Evolutionary conservation across 2,113 vertebrate genomes (phyloP), one percentile per base, ranked within the genome.

Genomic region (Seriola dumerili): DNA sequence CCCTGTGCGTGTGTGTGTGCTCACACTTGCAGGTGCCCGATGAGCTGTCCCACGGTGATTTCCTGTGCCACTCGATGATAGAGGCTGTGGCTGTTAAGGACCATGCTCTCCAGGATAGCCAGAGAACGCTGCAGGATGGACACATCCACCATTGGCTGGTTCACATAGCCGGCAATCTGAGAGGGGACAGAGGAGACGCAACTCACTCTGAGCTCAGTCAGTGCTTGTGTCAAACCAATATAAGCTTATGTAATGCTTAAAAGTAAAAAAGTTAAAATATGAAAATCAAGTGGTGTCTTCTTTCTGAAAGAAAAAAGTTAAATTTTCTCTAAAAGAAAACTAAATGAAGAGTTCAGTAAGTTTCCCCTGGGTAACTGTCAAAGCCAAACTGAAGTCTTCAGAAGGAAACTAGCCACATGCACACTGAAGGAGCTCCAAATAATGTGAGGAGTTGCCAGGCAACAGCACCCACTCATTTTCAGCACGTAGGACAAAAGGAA

Each of bases 21-120:
- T 98, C 96, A 99, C 98, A 99, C 98, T 96, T 99, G 98, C 90
- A 99, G 96, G 95, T 99, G 98, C 70, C 97, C 97, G 96, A 98
- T 98, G 93, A 99, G 98, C 91, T 99, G 98, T 81, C 97, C 97
- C 85, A 99, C 98, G 0, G 97, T 99, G 96, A 98, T 98, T 83
- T 99, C 98, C 83, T 99, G 97, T 0, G 97, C 97, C 77, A 99
- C 96, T 65, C 98, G 97, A 90, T 98, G 97, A 93, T 99, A 99
- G 7, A 99, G 96, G 74, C 95, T 98, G 94, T 99, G 98, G 90
- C 98, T 99, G 94, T 99, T 99, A 80, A 99, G 94, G 84, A 99
- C 98, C 97, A 99, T 97, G 93, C 98, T 99, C 94, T 99, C 98
- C 61, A 99, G 94, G 89, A 99, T 99, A 85, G 98, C 98, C 85